A percentile compares a stretch with the other conserved stretches of the same genome.
Evolutionary conservation across 2,888 invertebrate species (phyloP).

Genomic region (Latrodectus elegans): DNA sequence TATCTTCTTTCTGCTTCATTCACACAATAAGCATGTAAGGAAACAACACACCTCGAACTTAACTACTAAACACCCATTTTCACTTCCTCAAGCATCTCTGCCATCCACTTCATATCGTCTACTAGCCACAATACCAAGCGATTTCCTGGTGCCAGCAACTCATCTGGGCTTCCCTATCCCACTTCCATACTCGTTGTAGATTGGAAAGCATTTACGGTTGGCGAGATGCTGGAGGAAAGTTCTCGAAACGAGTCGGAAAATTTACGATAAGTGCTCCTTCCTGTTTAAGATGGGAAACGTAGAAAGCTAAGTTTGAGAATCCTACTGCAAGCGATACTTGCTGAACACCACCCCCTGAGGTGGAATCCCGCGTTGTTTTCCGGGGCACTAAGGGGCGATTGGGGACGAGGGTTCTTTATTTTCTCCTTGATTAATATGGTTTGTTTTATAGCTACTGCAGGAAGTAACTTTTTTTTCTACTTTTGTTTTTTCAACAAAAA

Average conservation of each 20-base stretch:
- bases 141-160: constrained; percentile 3
- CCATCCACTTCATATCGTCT: neutral
- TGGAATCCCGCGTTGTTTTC: neutral
- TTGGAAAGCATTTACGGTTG: constrained; percentile 32
- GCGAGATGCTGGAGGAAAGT: neutral
- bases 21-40: neutral
- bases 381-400: constrained; percentile 20
- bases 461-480: constrained; percentile 17
- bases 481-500: neutral
- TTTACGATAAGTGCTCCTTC: constrained; percentile 65
- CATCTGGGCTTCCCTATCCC: constrained; percentile 8
- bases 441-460: constrained; percentile 35
- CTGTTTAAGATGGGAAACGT: constrained; percentile 37
- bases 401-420: constrained; percentile 21
- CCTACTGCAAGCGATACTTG: constrained; percentile 5
- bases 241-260: constrained; percentile 52
- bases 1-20: too few species aligned
- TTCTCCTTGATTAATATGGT: constrained; percentile 41
- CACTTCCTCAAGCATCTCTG: neutral
- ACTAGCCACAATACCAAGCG: neutral
- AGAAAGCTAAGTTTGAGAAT: neutral
- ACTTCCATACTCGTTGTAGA: neutral
- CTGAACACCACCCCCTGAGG: constrained; percentile 1
- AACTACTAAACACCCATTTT: neutral
- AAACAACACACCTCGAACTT: neutral